A percentile compares a stretch with the other conserved stretches of the same genome.
Evolutionary conservation across 2,888 invertebrate genomes (phyloP).

Genomic region (Sycophila texana): DNA sequence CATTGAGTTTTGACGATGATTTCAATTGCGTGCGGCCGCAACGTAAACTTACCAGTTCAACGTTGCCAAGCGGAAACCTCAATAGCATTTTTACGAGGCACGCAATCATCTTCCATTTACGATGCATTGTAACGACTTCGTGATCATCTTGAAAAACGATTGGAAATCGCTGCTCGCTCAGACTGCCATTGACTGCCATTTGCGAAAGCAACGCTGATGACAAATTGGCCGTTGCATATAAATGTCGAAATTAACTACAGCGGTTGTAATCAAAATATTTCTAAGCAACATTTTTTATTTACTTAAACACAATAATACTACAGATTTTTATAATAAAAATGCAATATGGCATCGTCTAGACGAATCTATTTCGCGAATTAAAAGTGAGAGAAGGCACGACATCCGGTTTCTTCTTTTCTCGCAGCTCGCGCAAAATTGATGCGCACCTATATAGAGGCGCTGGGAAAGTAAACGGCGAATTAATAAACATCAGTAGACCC

Average conservation of each 20-base stretch:
- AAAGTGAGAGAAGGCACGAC: too few species aligned
- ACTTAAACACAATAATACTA: too few species aligned
- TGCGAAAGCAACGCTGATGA: too few species aligned
- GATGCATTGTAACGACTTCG: constrained; percentile 19
- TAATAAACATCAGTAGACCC: constrained; percentile 28
- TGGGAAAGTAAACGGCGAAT: constrained; percentile 35
- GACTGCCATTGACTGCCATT: not conserved
- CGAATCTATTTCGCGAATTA: too few species aligned
- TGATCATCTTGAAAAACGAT: constrained; percentile 33
- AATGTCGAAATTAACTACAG: too few species aligned
- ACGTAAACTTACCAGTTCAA: constrained; percentile 34
- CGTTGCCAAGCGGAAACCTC: constrained; percentile 46
- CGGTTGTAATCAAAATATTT: too few species aligned
- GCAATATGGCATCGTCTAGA: too few species aligned
- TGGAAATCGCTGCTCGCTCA: not conserved
- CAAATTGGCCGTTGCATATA: too few species aligned
- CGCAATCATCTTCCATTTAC: constrained; percentile 9
- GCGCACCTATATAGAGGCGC: not conserved
- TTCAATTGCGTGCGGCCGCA: constrained; percentile 50
- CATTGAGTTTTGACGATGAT: constrained; percentile 52
- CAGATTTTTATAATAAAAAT: too few species aligned
- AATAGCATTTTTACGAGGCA: constrained; percentile 45
- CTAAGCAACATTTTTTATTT: too few species aligned
- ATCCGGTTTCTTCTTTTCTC: constrained; percentile 30
- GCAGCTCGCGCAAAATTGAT: not conserved